Evolutionary conservation across 2,113 vertebrate genomes (phyloP), one percentile per base, ranked within the genome.

Genomic region (Pangasianodon gigas): DNA sequence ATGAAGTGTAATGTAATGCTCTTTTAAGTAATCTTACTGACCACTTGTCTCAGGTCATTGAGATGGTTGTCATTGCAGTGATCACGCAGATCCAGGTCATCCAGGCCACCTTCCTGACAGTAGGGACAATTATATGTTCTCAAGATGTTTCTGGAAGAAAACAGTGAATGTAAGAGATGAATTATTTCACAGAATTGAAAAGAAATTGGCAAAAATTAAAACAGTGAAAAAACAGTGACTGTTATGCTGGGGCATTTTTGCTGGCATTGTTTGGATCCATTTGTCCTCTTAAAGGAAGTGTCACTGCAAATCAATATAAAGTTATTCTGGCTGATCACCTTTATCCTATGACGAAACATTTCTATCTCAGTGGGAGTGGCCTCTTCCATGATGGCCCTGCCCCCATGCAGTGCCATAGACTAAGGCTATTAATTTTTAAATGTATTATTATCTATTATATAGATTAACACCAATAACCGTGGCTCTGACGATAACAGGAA

Each of bases 11-110:
- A 16, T 67, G 26, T 56, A 32, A 54, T n/a, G 16, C 24, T n/a
- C 18, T 81, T 19, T 77, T 51, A 48, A 48, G 26, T 1, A 26
- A 18, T 51, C 7, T 52, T 48, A 91, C 89, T 96, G 93, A 97
- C 97, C 94, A 97, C 96, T 91, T 91, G 95, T 90, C 94, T 96
- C 84, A 92, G 93, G 89, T 97, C 96, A 95, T 94, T 93, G 88
- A 93, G 92, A 92, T 98, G 97, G 88, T 94, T 93, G 62, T 93
- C 93, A 90, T 96, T 97, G 95, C 97, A 97, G 89, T 97, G 97
- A 93, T 97, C 95, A 91, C 96, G 91, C 91, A 97, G 95, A 83
- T 93, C 95, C 1, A 96, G 94, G 84, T 96, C 96, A 91, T 96
- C 97, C 90, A 97, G 94, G 93, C 96, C 96, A 85, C 92, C 93